These are phyloP conservation scores for Scleropages formosus DNA, from an alignment of 2,797 vertebrate species.

Conservation along the genomic window DNA sequence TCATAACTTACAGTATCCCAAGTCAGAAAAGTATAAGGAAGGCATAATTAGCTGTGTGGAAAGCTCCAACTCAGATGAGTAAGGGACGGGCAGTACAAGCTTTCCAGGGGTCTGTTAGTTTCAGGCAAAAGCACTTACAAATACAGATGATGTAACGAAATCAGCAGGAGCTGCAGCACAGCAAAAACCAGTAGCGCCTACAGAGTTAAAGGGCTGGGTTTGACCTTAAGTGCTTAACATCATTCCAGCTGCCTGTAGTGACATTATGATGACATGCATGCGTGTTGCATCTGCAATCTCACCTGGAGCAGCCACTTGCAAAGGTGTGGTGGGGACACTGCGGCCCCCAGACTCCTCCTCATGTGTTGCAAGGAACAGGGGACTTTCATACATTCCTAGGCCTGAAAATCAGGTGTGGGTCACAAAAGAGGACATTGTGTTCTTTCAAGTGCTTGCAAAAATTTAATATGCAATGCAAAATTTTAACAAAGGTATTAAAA, in stretches of 20 bases:
- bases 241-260: too few relatives aligned
- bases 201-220: too few relatives aligned
- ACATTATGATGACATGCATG: too few relatives aligned
- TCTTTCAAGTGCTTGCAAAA: not conserved
- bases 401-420: conserved; percentile 64
- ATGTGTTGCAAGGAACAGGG: conserved; percentile 87
- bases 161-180: too few relatives aligned
- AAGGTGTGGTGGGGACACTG: conserved; percentile 92
- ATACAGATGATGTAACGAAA: too few relatives aligned
- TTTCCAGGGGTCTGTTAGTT: not conserved
- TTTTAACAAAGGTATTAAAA: too few relatives aligned
- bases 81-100: not conserved
- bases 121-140: not conserved
- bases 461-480: not conserved
- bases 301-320: conserved; percentile 95
- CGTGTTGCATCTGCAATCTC: not conserved
- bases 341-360: conserved; percentile 95
- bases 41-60: not conserved
- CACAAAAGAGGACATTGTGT: not conserved
- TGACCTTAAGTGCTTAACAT: too few relatives aligned
- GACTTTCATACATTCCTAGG: conserved; percentile 95
- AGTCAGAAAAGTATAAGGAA: not conserved
- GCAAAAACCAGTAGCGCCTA: too few relatives aligned
- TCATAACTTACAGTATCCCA: not conserved
- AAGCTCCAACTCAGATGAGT: not conserved